Conservation (phyloP, 2,113 vertebrate species). For the Genyomyrus donnyi region DNA sequence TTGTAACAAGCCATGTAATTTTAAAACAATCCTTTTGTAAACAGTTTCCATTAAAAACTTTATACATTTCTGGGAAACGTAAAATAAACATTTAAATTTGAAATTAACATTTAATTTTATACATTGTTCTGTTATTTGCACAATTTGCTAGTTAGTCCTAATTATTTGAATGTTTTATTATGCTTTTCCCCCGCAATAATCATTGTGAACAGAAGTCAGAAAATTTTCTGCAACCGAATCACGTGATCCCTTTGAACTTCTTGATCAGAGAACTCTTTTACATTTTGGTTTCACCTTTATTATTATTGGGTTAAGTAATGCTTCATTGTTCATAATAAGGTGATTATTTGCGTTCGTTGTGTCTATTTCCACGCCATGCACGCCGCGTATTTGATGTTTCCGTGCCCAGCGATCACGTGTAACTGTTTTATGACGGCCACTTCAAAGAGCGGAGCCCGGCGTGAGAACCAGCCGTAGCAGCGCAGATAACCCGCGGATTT, state of each 20-base stretch:
- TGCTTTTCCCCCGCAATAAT: background rate
- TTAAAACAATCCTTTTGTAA: background rate
- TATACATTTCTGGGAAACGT: background rate
- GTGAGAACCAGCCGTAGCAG: conserved; percentile 60
- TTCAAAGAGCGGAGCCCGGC: conserved; percentile 61
- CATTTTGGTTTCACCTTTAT: background rate
- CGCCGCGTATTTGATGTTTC: conserved; percentile 9
- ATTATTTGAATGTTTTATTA: background rate
- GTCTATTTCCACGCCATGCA: conserved; percentile 8
- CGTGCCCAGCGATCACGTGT: conserved; percentile 35
- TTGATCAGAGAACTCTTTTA: background rate
- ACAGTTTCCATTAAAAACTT: background rate
- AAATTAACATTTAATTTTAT: background rate
- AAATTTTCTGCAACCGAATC: background rate
- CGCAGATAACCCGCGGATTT: conserved; percentile 66
- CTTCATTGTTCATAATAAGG: background rate
- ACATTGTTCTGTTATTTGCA: background rate
- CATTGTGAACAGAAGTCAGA: background rate
- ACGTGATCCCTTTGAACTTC: background rate
- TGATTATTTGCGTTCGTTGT: background rate
- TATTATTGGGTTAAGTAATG: background rate
- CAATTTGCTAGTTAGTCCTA: background rate
- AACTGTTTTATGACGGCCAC: conserved; percentile 53
- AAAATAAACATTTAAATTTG: background rate
- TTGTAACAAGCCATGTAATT: background rate